Conservation (phyloP, 2,888 invertebrate genomes). For the Hipparchia semele region DNA sequence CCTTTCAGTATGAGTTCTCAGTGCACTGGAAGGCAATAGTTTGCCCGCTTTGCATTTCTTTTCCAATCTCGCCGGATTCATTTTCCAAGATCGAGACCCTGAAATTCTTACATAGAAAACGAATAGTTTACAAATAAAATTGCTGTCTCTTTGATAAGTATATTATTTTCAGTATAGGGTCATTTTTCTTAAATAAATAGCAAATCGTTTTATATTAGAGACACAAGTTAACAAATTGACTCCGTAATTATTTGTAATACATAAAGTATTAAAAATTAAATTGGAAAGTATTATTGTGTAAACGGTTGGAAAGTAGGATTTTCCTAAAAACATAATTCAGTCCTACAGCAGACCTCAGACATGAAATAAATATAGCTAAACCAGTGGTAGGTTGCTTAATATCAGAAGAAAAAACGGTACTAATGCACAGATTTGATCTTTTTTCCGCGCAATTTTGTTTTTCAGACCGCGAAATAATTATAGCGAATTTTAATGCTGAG, state of each 20-base stretch:
- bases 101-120: slow-evolving; percentile 37
- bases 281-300: too few relatives aligned
- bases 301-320: too few relatives aligned
- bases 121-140: slow-evolving; percentile 38
- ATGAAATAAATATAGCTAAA: too few relatives aligned
- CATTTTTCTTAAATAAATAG: not conserved
- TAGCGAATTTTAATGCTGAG: too few relatives aligned
- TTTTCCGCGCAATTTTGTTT: too few relatives aligned
- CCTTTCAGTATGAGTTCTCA: slow-evolving; percentile 10
- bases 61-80: slow-evolving; percentile 39
- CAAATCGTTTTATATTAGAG: not conserved
- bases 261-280: too few relatives aligned
- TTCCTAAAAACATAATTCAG: too few relatives aligned
- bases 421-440: too few relatives aligned
- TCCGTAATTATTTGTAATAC: not conserved
- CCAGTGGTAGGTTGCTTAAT: too few relatives aligned
- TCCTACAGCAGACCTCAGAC: too few relatives aligned
- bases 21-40: slow-evolving; percentile 29
- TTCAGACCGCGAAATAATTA: too few relatives aligned
- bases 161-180: slow-evolving; percentile 21
- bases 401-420: too few relatives aligned
- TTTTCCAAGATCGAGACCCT: slow-evolving; percentile 38
- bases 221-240: not conserved
- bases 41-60: slow-evolving; percentile 40
- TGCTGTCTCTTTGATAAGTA: slow-evolving; percentile 33